These are phyloP conservation scores for Aurelia sp. DNA, from an alignment of 30 jellyfish, hydroid and myxozoan genomes.

Conservation along the genomic window DNA sequence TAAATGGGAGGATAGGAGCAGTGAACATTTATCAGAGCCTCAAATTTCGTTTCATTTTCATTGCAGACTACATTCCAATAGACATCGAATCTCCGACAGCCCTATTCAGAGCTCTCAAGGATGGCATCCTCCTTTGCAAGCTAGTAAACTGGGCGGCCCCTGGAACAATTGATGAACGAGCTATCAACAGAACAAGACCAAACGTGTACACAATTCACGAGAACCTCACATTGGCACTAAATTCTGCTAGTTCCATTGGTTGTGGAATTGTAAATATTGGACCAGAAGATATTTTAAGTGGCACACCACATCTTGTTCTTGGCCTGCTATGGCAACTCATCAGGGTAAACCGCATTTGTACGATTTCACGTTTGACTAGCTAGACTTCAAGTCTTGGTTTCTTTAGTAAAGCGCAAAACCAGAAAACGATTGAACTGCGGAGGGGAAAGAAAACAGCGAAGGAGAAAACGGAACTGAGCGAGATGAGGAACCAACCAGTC, in stretches of 20 bases:
- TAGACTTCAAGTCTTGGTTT: no score
- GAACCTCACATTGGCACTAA: slow-evolving; percentile 72
- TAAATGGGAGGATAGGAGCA: no score
- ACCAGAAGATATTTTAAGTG: slow-evolving; percentile 69
- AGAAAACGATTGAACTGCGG: no score
- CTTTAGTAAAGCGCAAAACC: no score
- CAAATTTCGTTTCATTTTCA: neutral
- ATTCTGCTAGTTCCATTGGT: slow-evolving; percentile 81
- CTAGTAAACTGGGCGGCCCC: slow-evolving; percentile 70
- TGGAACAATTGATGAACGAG: slow-evolving; percentile 83
- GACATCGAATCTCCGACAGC: slow-evolving; percentile 38
- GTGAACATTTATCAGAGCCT: no score
- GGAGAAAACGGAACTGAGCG: no score
- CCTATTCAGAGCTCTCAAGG: slow-evolving; percentile 39
- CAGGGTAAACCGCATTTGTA: slow-evolving; percentile 38
- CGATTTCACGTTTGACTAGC: neutral
- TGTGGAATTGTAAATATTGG: slow-evolving; percentile 76
- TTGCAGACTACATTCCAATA: slow-evolving; percentile 45
- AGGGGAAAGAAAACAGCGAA: no score
- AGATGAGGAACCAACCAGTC: no score
- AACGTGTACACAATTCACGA: slow-evolving; percentile 71
- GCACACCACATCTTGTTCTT: slow-evolving; percentile 72
- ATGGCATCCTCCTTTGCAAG: slow-evolving; percentile 83
- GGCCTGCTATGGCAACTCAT: slow-evolving; percentile 90
- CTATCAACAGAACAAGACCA: slow-evolving; percentile 67